These are phyloP conservation scores for Drosophila hydei DNA, from an alignment of 1,140 invertebrate species.

Conservation along the genomic window DNA sequence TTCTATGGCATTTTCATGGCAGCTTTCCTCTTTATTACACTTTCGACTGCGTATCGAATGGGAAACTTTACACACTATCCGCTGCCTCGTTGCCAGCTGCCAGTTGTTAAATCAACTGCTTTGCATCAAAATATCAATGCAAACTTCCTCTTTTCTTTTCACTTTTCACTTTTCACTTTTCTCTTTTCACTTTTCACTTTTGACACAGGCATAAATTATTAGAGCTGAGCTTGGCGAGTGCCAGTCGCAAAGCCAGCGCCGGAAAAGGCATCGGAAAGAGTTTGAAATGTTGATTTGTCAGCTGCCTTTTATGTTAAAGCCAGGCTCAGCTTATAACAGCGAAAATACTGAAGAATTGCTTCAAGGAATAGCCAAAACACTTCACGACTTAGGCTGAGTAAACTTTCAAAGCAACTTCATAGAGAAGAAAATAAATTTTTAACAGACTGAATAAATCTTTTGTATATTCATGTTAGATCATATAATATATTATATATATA, in stretches of 20 bases:
- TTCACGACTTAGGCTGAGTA: too few relatives aligned
- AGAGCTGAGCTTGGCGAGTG: conserved; percentile 30
- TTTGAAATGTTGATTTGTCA: conserved; percentile 39
- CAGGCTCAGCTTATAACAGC: neutral
- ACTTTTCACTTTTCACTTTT: neutral
- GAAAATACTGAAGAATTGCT: neutral
- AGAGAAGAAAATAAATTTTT: too few relatives aligned
- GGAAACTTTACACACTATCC: conserved; percentile 49
- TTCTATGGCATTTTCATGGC: conserved; percentile 36
- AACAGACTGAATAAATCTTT: too few relatives aligned
- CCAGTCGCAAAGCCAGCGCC: conserved; percentile 5
- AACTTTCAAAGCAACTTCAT: too few relatives aligned
- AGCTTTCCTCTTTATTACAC: conserved; percentile 5
- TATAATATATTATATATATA: too few relatives aligned
- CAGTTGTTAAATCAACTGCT: conserved; percentile 72
- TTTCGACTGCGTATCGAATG: conserved; percentile 55
- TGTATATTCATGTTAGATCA: too few relatives aligned
- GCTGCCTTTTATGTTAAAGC: neutral
- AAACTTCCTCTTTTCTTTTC: conserved; percentile 24
- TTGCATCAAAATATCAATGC: conserved; percentile 80
- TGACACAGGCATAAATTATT: conserved; percentile 71
- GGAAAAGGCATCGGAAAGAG: neutral
- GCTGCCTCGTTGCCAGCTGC: too few relatives aligned
- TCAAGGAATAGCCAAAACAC: too few relatives aligned
- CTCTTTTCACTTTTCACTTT: neutral